These are phyloP conservation scores for Tinea pellionella DNA, from an alignment of 2,888 invertebrate genomes.

Conservation along the genomic window DNA sequence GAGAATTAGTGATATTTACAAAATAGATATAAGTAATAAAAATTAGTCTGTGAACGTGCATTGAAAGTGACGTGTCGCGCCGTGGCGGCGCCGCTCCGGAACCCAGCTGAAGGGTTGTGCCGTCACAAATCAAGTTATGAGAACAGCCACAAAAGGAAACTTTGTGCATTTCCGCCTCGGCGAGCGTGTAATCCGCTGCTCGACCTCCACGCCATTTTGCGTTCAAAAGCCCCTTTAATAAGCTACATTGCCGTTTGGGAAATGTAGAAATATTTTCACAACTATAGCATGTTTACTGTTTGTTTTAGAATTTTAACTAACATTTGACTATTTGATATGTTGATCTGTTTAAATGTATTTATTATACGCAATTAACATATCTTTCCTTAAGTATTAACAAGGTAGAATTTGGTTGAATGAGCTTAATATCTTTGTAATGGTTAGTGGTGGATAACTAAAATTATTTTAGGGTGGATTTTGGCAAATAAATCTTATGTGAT, in stretches of 20 bases:
- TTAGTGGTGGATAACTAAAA: too few species aligned
- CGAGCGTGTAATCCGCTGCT: conserved; percentile 53
- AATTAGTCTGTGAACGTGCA: conserved; percentile 5
- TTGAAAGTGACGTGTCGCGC: conserved; percentile 55
- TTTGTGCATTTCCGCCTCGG: conserved; percentile 64
- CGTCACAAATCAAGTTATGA: conserved; percentile 69
- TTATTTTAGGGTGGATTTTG: too few species aligned
- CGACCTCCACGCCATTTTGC: conserved; percentile 22
- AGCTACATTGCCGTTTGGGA: conserved; percentile 23
- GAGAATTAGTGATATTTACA: neutral
- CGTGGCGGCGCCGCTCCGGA: conserved; percentile 62
- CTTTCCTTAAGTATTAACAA: neutral
- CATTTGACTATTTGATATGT: neutral
- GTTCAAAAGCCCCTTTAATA: conserved; percentile 31
- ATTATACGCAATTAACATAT: neutral
- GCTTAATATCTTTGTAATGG: neutral
- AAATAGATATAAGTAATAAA: neutral
- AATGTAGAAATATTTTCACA: conserved; percentile 20
- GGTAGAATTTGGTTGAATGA: neutral
- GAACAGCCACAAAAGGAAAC: conserved; percentile 68
- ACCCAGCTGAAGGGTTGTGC: conserved; percentile 61
- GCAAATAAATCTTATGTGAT: too few species aligned
- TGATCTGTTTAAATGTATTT: neutral
- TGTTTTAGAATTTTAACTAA: conserved; percentile 6
- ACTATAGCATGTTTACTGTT: neutral